Evolutionary conservation across 2,888 invertebrate genomes (phyloP), one percentile per base, ranked within the genome.

Genomic region (Drosophila trichaetosa): DNA sequence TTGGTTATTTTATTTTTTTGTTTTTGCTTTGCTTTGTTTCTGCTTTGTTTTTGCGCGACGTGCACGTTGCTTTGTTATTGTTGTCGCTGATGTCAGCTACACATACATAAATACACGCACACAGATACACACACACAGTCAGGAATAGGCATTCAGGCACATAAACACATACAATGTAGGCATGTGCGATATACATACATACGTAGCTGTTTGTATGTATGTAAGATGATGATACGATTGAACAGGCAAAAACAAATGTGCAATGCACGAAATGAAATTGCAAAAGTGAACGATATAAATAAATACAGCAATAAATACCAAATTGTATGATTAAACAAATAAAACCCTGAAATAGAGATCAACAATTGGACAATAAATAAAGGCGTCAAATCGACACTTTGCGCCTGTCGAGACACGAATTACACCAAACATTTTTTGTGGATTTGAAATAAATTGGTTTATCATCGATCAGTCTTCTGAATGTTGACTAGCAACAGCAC

Each of bases 1-100:
- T 83, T 77, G 70, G 63, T 65, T 66, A 68, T 70, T 33, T 31
- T 57, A 31, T 51, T 63, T 51, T 65, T 34, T 53, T 59, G 29
- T 52, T 56, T 53, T 59, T 53, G 7, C 57, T 58, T 59, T 76
- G 57, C 51, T 62, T 42, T 13, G 60, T 48, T 61, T 76, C 40
- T 46, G 68, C 70, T 81, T 76, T 87, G 72, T 71, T 78, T 79
- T 80, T 73, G 58, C 66, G 33, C 51, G 75, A 68, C 53, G 73
- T 72, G 84, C 88, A 88, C 84, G 80, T 83, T 84, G 83, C 81
- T 88, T 88, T 85, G 86, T 85, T 88, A 85, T 85, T 85, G 84
- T 88, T 88, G 81, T 85, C 86, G 84, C 84, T 85, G 84, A 85
- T 85, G 84, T 85, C 84, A 85, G 88, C 72, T 82, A 82, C 73